Evolutionary conservation across 1,140 invertebrate species (phyloP).

Genomic region (Andricus grossulariae): DNA sequence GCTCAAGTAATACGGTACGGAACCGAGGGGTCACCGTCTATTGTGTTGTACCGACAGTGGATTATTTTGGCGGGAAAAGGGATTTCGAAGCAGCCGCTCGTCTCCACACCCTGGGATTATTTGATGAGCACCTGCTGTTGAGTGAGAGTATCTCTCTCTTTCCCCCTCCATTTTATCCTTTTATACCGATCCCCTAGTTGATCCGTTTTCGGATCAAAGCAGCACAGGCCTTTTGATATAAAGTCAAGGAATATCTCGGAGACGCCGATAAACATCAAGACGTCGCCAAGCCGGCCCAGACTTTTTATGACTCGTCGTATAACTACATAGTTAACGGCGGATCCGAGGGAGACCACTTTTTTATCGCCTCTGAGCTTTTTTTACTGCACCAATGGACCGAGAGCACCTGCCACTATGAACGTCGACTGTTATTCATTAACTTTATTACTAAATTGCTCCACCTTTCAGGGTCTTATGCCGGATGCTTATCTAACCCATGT

Average conservation of each 20-base stretch:
- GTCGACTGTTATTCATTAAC: not conserved
- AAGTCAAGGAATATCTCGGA: not conserved
- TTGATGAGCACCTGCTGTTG: slow-evolving; percentile 58
- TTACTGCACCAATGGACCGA: slow-evolving; percentile 13
- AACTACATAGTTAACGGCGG: slow-evolving; percentile 21
- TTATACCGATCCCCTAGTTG: slow-evolving; percentile 15
- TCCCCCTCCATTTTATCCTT: slow-evolving; percentile 33
- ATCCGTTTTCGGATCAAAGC: slow-evolving; percentile 18
- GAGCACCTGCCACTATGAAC: not conserved
- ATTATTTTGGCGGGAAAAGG: slow-evolving; percentile 68
- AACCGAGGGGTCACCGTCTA: slow-evolving; percentile 67
- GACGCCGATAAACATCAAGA: slow-evolving; percentile 27
- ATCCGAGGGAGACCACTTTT: not conserved
- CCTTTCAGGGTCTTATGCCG: not conserved
- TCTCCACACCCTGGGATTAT: slow-evolving; percentile 49
- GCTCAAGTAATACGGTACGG: slow-evolving; percentile 58
- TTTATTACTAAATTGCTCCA: not conserved
- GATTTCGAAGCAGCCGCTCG: slow-evolving; percentile 47
- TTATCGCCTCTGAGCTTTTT: not conserved
- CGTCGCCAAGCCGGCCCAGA: not conserved
- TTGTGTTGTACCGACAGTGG: slow-evolving; percentile 64
- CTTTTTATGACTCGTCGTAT: slow-evolving; percentile 15
- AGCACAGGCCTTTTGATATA: not conserved
- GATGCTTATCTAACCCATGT: not conserved
- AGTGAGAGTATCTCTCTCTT: slow-evolving; percentile 49